phyloP scores from a whole-genome alignment of 2,888 invertebrate genomes.

The Alentia gelatinosa region DNA sequence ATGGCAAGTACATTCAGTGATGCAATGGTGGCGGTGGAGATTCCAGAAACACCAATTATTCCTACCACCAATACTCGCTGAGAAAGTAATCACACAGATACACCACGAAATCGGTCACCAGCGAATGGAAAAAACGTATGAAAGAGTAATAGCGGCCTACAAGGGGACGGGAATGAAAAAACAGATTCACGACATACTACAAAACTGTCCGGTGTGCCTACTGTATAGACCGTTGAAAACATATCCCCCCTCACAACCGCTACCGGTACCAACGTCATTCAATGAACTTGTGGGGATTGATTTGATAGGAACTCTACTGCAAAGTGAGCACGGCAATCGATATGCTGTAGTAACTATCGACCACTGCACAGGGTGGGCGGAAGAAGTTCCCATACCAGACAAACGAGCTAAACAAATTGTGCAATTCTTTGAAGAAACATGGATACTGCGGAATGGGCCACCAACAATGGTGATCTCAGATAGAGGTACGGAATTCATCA shows the following conservation, averaged over 20 bases:
- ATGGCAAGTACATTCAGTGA: too few relatives aligned
- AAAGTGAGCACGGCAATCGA: background rate
- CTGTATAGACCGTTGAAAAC: background rate
- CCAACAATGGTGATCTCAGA: background rate
- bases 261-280: background rate
- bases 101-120: background rate
- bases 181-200: background rate
- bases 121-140: background rate
- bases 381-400: background rate
- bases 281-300: background rate
- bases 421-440: background rate
- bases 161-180: background rate
- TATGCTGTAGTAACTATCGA: background rate
- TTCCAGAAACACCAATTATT: too few relatives aligned
- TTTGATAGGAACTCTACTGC: background rate
- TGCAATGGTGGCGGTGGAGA: too few relatives aligned
- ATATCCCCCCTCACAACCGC: background rate
- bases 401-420: background rate
- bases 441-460: background rate
- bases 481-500: background rate
- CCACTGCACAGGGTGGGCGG: background rate
- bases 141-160: background rate
- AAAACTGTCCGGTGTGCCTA: background rate
- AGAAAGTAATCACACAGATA: background rate
- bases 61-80: too few relatives aligned